A percentile compares a stretch with the other conserved stretches of the same genome.
phyloP scores from a whole-genome alignment of 35 echinoderm and acorn worm genomes.

The Stichopus chloronotus region DNA sequence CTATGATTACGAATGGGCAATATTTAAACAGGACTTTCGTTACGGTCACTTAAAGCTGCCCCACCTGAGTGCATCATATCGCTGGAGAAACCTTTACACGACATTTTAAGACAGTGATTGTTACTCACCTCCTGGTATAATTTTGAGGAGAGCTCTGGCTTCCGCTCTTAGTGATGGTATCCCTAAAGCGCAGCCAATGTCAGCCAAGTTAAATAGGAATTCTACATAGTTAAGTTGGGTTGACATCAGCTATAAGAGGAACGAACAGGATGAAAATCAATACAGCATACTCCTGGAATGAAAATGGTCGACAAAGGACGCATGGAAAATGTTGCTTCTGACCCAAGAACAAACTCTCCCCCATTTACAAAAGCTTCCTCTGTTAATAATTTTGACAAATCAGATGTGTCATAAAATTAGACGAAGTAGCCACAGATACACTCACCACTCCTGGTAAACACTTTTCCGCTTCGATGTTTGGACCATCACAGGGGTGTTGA shows the following conservation, averaged over 20 bases:
- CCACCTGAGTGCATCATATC: too few species aligned
- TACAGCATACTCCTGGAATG: neutral
- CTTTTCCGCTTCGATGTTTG: constrained; percentile 95
- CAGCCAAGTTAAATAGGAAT: constrained; percentile 89
- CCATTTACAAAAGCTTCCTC: too few species aligned
- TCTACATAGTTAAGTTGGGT: constrained; percentile 82
- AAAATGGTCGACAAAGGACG: too few species aligned
- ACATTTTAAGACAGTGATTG: neutral
- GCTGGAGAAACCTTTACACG: too few species aligned
- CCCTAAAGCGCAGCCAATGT: constrained; percentile 82
- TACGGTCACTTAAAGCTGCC: too few species aligned
- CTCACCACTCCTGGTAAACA: constrained; percentile 99
- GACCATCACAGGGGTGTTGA: constrained; percentile 91
- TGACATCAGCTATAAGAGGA: constrained; percentile 72
- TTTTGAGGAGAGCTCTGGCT: constrained; percentile 86
- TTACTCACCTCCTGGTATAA: constrained; percentile 85
- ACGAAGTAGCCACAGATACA: neutral
- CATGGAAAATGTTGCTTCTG: too few species aligned
- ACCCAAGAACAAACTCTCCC: too few species aligned
- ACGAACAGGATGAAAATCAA: neutral
- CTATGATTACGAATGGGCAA: too few species aligned
- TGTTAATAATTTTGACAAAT: too few species aligned
- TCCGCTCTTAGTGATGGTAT: constrained; percentile 77
- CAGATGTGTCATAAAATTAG: too few species aligned
- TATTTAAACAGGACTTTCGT: too few species aligned